phyloP scores from a whole-genome alignment of 2,888 invertebrate species.

The Liposcelis brunnea region DNA sequence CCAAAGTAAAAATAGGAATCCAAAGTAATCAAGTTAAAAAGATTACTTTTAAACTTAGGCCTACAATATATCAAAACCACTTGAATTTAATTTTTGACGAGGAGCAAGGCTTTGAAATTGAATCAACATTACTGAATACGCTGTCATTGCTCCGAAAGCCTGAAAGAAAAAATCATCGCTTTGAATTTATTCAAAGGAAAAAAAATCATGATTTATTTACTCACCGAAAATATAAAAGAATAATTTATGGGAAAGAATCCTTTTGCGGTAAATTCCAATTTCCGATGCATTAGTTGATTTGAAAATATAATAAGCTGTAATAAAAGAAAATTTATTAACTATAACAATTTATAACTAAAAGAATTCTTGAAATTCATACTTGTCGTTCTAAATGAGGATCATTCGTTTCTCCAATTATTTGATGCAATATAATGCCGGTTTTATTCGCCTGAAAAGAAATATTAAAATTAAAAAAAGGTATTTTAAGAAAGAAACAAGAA shows the following conservation, averaged over 20 bases:
- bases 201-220: slow-evolving; percentile 5
- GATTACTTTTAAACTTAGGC: too few relatives aligned
- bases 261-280: slow-evolving; percentile 16
- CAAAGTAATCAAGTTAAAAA: too few relatives aligned
- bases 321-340: too few relatives aligned
- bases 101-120: slow-evolving; percentile 15
- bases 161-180: slow-evolving; percentile 14
- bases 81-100: too few relatives aligned
- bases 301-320: slow-evolving; percentile 18
- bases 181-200: background rate
- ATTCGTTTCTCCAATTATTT: too few relatives aligned
- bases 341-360: too few relatives aligned
- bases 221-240: slow-evolving; percentile 17
- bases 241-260: slow-evolving; percentile 16
- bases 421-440: too few relatives aligned
- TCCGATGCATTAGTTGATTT: slow-evolving; percentile 16
- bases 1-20: too few relatives aligned
- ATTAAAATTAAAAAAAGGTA: slow-evolving; percentile 7
- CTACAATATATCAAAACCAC: too few relatives aligned
- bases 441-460: slow-evolving; percentile 9
- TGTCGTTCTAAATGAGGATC: too few relatives aligned
- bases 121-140: slow-evolving; percentile 18
- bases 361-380: too few relatives aligned
- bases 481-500: too few relatives aligned
- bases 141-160: slow-evolving; percentile 17